These are phyloP conservation scores for Natator depressus DNA, from an alignment of 2,113 vertebrate species.

Conservation along the genomic window DNA sequence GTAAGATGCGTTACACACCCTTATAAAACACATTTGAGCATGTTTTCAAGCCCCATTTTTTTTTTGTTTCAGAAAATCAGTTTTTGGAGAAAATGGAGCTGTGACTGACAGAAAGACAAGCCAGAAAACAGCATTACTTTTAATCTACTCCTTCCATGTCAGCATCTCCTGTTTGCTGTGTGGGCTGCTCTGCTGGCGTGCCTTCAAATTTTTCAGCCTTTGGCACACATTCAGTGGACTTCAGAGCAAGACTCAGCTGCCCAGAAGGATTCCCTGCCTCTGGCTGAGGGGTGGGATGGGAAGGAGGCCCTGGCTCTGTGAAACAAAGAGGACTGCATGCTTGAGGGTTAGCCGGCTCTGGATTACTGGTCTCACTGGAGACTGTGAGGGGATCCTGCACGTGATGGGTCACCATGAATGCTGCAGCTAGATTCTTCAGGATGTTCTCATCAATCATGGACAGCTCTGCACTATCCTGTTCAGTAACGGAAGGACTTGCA, in stretches of 20 bases:
- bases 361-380: neutral
- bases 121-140: neutral
- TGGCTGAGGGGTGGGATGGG: neutral
- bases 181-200: accelerated
- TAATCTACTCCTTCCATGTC: constrained; percentile 77
- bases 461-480: constrained; percentile 34
- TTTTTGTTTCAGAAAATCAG: neutral
- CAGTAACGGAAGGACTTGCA: neutral
- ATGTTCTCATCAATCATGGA: constrained; percentile 70
- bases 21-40: neutral
- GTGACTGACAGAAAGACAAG: neutral
- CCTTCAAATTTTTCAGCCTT: neutral
- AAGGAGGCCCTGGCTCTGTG: neutral
- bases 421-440: constrained; percentile 82
- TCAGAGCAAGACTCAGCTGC: neutral
- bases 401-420: constrained; percentile 77
- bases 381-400: neutral
- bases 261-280: neutral
- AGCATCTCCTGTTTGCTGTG: constrained; percentile 1
- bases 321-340: accelerated
- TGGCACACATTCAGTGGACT: neutral
- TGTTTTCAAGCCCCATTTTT: neutral
- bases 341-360: neutral
- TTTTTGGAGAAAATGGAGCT: neutral
- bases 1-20: constrained; percentile 3